Conservation (phyloP, 2,888 invertebrate genomes). For the Stratiomys singularior region DNA sequence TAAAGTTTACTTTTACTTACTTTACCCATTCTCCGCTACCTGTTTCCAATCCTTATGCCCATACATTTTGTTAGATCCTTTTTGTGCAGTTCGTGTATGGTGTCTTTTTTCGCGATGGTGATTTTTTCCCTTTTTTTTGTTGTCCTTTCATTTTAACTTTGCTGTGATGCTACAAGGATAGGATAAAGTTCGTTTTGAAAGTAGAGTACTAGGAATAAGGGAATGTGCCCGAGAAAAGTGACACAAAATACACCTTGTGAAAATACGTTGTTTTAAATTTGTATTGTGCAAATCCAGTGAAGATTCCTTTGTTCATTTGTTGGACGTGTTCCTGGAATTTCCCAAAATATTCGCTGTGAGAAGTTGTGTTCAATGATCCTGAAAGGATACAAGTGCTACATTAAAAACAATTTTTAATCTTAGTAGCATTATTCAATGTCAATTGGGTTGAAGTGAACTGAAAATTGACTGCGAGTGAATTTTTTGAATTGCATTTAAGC, state of each 20-base stretch:
- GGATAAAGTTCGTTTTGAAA: conserved; percentile 16
- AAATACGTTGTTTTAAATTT: background rate
- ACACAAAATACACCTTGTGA: conserved; percentile 14
- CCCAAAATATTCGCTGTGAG: too few species aligned
- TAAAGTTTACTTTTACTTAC: conserved; percentile 20
- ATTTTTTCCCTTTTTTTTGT: too few species aligned
- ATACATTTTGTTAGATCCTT: background rate
- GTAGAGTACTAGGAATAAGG: background rate
- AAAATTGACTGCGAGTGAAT: too few species aligned
- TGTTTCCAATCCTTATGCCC: background rate
- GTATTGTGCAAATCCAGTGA: too few species aligned
- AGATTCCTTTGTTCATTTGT: too few species aligned
- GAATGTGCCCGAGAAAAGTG: conserved; percentile 12
- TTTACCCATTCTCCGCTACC: background rate
- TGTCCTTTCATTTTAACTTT: background rate
- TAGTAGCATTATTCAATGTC: too few species aligned
- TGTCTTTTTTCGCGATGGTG: background rate
- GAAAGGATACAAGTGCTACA: too few species aligned
- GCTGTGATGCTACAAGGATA: background rate
- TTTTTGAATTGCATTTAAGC: too few species aligned
- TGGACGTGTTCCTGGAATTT: too few species aligned
- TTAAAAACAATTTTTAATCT: too few species aligned
- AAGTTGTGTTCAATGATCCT: too few species aligned
- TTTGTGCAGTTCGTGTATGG: background rate
- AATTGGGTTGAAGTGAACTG: too few species aligned